Evolutionary conservation across 2,888 invertebrate species (phyloP), one percentile per base, ranked within the genome.

Genomic region (Flabesymbios commensalis): DNA sequence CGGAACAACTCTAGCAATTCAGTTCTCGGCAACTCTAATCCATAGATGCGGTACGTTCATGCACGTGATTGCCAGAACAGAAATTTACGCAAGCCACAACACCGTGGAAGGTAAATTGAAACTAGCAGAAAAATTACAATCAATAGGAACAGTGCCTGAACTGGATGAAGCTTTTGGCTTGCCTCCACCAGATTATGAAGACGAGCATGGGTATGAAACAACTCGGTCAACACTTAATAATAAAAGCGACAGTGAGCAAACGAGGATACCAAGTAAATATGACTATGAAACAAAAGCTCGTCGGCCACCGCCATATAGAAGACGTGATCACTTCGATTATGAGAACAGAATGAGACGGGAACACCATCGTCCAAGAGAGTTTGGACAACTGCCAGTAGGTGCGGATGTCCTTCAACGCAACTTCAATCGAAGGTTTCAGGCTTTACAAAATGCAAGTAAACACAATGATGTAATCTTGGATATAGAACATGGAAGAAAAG

Each of bases 1-100:
- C 84, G 95, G 95, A 33, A 86, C 94, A 74, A 96, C 98, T 85
- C 86, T 98, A 84, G 87, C 96, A 41, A 94, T 97, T 5, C 67
- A 67, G 52, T 98, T 98, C 83, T 87, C 90, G 57, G 97, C 95
- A 73, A 98, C 98, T 97, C 87, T 98, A 86, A 94, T 97, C 88
- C 98, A 98, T 90, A 90, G 98, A 75, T 94, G 97, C 79, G 95
- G 94, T 78, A 98, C 98, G 1, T 85, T 99, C 63, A 92, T 97
- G 2, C 98, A 99, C 81, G 97, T 99, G 78, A 86, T 98, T 79
- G 92, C 98, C 41, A 93, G 96, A 2, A 97, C 97, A 5, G 70
- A 72, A 39, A 64, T 78, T 26, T 61, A 65, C 33, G 64, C 65
- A 29, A 32, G 61, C 26, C 62, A 69, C 53, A 68, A 69, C 60